These are phyloP conservation scores for Agapornis roseicollis DNA, from an alignment of 2,113 vertebrate species.

Conservation along the genomic window DNA sequence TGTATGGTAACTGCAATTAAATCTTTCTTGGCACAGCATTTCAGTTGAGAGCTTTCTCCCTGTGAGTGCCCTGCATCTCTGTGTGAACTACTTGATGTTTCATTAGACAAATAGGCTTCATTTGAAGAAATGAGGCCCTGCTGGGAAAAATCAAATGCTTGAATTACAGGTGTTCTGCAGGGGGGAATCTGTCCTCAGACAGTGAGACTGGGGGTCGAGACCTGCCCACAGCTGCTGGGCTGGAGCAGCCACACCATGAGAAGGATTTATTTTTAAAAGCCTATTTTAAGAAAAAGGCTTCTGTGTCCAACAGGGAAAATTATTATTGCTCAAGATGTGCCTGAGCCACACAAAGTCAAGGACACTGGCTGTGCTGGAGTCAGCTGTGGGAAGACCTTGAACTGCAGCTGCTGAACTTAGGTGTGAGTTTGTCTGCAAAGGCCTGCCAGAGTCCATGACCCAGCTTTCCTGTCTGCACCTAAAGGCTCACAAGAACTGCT, in stretches of 20 bases:
- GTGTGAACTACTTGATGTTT: constrained; percentile 40
- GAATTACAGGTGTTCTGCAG: constrained; percentile 39
- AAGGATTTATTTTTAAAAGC: constrained; percentile 24
- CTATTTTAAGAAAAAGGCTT: background rate
- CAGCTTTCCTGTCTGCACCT: background rate
- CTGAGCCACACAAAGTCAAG: background rate
- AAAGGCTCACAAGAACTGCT: background rate
- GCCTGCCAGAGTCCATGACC: background rate
- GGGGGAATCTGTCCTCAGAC: background rate
- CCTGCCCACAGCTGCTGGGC: background rate
- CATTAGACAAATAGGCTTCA: constrained; percentile 50
- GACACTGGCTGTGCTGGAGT: background rate
- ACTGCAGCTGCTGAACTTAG: background rate
- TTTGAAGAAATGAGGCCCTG: constrained; percentile 35
- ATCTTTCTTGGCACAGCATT: constrained; percentile 1
- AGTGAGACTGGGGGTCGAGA: background rate
- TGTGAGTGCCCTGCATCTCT: background rate
- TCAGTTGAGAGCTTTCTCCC: constrained; percentile 19
- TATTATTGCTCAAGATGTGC: background rate
- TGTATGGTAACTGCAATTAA: constrained; percentile 3
- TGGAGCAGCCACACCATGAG: background rate
- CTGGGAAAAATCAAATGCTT: constrained; percentile 53
- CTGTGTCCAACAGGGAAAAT: background rate
- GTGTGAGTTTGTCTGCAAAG: background rate
- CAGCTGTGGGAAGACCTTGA: background rate